phyloP scores from a whole-genome alignment of 2,888 invertebrate genomes.

The Agrochola circellaris region DNA sequence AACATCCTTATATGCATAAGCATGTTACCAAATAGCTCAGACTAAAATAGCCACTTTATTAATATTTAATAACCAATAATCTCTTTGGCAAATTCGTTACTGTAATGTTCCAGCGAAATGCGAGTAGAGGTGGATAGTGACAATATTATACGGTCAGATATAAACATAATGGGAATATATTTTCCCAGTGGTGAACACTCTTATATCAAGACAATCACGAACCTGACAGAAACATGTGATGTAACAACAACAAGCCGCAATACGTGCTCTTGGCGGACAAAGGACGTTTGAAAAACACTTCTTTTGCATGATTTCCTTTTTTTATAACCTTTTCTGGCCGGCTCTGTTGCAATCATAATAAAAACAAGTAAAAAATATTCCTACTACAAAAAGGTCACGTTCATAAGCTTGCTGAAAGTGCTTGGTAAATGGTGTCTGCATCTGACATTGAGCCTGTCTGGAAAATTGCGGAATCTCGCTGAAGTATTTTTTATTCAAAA shows the following conservation, averaged over 20 bases:
- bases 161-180: neutral
- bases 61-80: no score
- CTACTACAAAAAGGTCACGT: constrained; percentile 10
- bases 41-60: no score
- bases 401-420: constrained; percentile 11
- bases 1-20: no score
- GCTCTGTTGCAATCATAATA: constrained; percentile 29
- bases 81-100: neutral
- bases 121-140: neutral
- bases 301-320: constrained; percentile 7
- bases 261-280: constrained; percentile 8
- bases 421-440: constrained; percentile 35
- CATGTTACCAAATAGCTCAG: no score
- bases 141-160: neutral
- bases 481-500: neutral
- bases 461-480: constrained; percentile 20
- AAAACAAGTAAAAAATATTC: constrained; percentile 12
- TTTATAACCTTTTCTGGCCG: constrained; percentile 6
- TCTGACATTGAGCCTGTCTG: constrained; percentile 31
- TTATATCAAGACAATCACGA: constrained; percentile 16
- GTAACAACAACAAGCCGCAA: constrained; percentile 9
- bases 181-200: constrained; percentile 2
- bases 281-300: constrained; percentile 16
- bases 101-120: neutral
- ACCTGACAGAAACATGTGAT: constrained; percentile 38